Conservation (phyloP, 2,888 invertebrate genomes). For the Tetropium fuscum region DNA sequence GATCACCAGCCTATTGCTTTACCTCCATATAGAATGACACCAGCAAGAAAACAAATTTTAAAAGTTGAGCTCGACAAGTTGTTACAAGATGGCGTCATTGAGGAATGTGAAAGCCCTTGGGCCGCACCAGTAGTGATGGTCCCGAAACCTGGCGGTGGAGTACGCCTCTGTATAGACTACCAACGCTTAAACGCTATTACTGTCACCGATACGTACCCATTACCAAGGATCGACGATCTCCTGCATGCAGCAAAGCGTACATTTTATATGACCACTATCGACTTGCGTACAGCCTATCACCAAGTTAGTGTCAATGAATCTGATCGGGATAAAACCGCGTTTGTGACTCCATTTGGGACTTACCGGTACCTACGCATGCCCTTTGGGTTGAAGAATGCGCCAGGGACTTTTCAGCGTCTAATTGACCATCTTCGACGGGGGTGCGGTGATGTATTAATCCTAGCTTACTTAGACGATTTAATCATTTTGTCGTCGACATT, state of each 20-base stretch:
- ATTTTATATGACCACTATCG: conserved; percentile 20
- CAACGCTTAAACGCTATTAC: conserved; percentile 36
- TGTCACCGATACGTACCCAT: conserved; percentile 33
- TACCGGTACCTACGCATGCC: conserved; percentile 41
- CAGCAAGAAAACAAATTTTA: conserved; percentile 10
- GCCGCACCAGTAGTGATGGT: conserved; percentile 34
- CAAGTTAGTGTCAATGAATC: conserved; percentile 2
- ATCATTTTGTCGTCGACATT: conserved; percentile 40
- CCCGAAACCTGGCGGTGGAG: conserved; percentile 30
- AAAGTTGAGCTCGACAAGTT: conserved; percentile 15
- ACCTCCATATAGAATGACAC: conserved; percentile 24
- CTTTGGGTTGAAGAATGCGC: conserved; percentile 43
- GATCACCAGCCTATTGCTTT: conserved; percentile 25
- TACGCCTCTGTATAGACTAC: conserved; percentile 40
- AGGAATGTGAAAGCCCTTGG: conserved; percentile 22
- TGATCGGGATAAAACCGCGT: conserved; percentile 21
- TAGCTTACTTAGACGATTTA: conserved; percentile 46
- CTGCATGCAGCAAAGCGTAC: conserved; percentile 28
- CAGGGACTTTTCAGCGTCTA: conserved; percentile 43
- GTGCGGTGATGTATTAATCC: conserved; percentile 13
- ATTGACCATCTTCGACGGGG: conserved; percentile 38
- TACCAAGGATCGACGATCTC: conserved; percentile 40
- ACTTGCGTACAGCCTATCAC: conserved; percentile 19
- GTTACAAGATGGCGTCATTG: conserved; percentile 12
- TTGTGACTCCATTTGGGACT: conserved; percentile 48